A percentile compares a stretch with the other conserved stretches of the same genome.
These are phyloP conservation scores for Microhierax caerulescens DNA, from an alignment of 2,797 vertebrate genomes.

Conservation along the genomic window DNA sequence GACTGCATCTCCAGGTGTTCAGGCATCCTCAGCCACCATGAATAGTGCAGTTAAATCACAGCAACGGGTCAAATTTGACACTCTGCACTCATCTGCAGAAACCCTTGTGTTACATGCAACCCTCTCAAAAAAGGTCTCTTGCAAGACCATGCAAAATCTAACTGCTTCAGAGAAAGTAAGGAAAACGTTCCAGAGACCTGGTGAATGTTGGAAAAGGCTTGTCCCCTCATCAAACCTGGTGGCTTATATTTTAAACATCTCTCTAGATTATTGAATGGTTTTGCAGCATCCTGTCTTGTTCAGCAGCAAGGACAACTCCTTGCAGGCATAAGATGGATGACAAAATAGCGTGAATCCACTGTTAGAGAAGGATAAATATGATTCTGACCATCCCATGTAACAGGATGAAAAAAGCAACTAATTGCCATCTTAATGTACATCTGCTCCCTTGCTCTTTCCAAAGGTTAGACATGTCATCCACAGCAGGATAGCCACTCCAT, in stretches of 20 bases:
- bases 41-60: not conserved
- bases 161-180: not conserved
- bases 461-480: accelerated
- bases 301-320: not conserved
- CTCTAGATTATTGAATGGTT: not conserved
- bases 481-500: not conserved
- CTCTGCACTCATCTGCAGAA: not conserved
- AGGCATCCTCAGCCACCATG: not conserved
- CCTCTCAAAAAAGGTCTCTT: not conserved
- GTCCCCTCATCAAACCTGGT: not conserved
- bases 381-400: not conserved
- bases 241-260: not conserved
- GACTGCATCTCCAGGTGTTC: not conserved
- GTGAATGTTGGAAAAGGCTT: not conserved
- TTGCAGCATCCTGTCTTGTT: not conserved
- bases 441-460: not conserved
- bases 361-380: not conserved
- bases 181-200: not conserved
- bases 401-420: not conserved
- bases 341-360: not conserved
- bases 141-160: accelerated
- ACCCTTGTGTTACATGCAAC: accelerated
- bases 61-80: not conserved
- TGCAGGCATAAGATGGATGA: not conserved
- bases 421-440: not conserved